Conservation (phyloP, 1,140 invertebrate species). For the Chionoecetes opilio region DNA sequence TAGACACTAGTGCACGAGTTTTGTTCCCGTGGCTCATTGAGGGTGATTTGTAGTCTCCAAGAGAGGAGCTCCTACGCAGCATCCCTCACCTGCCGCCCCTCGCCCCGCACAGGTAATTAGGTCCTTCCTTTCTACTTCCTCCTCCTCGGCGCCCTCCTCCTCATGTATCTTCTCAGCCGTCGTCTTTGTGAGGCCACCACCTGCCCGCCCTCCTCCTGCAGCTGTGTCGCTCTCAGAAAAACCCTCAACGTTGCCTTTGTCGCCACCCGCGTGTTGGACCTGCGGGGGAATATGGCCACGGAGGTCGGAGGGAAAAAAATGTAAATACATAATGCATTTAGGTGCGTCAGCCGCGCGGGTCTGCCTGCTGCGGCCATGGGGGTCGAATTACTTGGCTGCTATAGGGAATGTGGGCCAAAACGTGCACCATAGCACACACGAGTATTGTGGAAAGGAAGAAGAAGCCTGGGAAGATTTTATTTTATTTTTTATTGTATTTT, state of each 20-base stretch:
- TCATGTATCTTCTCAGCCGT: not conserved
- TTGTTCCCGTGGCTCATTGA: not conserved
- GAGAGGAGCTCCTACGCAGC: not conserved
- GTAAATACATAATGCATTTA: not conserved
- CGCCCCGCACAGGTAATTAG: slow-evolving; percentile 21
- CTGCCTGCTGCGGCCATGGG: no score
- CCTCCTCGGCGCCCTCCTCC: slow-evolving; percentile 17
- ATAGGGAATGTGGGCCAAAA: no score
- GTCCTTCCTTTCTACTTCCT: not conserved
- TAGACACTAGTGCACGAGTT: not conserved
- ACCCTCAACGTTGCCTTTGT: not conserved
- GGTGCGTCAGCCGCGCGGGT: no score
- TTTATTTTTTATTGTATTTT: no score
- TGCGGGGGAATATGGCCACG: not conserved
- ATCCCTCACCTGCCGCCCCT: slow-evolving; percentile 34
- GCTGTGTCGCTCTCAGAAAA: not conserved
- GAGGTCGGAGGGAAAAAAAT: not conserved
- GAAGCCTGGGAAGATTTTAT: no score
- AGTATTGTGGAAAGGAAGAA: no score
- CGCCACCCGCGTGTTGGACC: not conserved
- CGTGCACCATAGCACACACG: no score
- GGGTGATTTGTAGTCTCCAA: slow-evolving; percentile 33
- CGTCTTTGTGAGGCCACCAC: not conserved
- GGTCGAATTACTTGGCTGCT: no score
- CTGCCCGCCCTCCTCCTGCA: not conserved